phyloP scores from a whole-genome alignment of 2,888 invertebrate species.

The Eupithecia vulgata region DNA sequence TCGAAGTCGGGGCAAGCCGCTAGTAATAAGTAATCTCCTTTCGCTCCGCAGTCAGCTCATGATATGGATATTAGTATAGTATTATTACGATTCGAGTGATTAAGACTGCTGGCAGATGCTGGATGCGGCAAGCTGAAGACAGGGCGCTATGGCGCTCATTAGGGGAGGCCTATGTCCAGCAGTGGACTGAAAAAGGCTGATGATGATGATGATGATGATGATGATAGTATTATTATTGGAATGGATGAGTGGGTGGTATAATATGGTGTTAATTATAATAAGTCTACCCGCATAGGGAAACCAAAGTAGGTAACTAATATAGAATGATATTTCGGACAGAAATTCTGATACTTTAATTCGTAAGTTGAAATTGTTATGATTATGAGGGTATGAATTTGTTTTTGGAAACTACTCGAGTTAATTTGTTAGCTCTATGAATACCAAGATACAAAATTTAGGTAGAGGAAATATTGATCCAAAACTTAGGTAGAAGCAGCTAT shows the following conservation, averaged over 20 bases:
- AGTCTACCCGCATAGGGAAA: constrained; percentile 49
- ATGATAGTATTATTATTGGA: constrained; percentile 27
- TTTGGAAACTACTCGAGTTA: neutral
- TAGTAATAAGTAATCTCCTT: constrained; percentile 1
- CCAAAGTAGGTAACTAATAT: constrained; percentile 23
- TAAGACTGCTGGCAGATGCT: too few relatives aligned
- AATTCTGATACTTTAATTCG: constrained; percentile 21
- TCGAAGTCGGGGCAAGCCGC: too few relatives aligned
- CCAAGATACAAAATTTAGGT: neutral
- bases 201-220: too few relatives aligned
- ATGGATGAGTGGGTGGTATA: constrained; percentile 42
- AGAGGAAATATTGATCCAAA: too few relatives aligned
- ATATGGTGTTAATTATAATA: constrained; percentile 55
- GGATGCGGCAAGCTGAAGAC: too few relatives aligned
- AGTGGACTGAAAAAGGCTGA: too few relatives aligned
- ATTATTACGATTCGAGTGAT: too few relatives aligned
- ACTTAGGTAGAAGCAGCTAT: neutral
- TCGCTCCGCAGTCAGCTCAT: constrained; percentile 9
- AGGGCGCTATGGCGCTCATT: too few relatives aligned
- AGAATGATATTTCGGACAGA: constrained; percentile 33
- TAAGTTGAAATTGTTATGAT: neutral
- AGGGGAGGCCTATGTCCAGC: too few relatives aligned
- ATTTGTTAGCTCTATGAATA: neutral
- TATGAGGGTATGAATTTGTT: neutral
- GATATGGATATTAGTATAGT: constrained; percentile 32